Evolutionary conservation across 2,888 invertebrate species (phyloP).

Genomic region (Subacronicta megacephala): DNA sequence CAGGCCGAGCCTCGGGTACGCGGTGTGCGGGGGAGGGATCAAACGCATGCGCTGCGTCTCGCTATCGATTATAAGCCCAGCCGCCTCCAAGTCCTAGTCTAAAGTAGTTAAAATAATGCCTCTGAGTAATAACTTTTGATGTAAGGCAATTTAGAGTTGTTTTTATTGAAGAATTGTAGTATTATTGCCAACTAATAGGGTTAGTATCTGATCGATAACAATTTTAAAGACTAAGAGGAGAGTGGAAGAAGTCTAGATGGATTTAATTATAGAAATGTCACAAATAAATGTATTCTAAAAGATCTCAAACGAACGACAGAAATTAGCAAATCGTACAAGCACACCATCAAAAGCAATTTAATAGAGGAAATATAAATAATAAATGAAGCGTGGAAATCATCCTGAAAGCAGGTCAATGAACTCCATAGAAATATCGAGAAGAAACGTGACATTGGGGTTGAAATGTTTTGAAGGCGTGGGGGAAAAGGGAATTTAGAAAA

Average conservation of each 20-base stretch:
- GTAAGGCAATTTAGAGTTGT: neutral
- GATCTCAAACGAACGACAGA: no score
- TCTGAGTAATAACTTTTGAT: constrained; percentile 20
- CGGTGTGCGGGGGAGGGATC: constrained; percentile 20
- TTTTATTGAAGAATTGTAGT: no score
- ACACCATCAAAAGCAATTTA: constrained; percentile 40
- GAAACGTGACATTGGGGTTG: constrained; percentile 18
- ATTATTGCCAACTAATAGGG: no score
- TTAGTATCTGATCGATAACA: no score
- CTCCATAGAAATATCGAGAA: constrained; percentile 36
- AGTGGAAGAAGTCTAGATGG: no score
- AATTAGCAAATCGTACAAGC: no score
- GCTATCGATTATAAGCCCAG: constrained; percentile 56
- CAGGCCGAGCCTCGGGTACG: constrained; percentile 39
- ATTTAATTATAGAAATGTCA: no score
- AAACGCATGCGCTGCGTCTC: constrained; percentile 55
- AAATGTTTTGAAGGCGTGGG: constrained; percentile 22
- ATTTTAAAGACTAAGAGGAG: no score
- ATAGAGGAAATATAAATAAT: constrained; percentile 51
- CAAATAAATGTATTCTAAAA: no score
- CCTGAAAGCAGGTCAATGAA: constrained; percentile 47
- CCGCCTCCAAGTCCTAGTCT: constrained; percentile 40
- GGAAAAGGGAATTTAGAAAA: constrained; percentile 13
- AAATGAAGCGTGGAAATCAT: constrained; percentile 45
- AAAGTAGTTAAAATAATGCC: constrained; percentile 51